Base-by-base conservation (phyloP, 1,140 invertebrate genomes). In the Drosophila bocki region DNA sequence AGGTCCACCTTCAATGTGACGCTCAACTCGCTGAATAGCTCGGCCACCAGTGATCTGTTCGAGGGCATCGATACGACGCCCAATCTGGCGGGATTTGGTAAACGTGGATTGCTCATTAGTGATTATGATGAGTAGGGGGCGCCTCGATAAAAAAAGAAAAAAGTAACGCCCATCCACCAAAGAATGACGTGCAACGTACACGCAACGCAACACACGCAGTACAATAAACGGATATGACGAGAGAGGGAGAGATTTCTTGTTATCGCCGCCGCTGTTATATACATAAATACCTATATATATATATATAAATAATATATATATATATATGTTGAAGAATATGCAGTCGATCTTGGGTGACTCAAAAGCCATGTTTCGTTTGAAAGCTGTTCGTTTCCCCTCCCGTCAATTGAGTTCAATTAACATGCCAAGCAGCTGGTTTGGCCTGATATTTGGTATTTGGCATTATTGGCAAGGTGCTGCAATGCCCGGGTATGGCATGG, bases 31-130 rank as follows among this genome's bases (percentile, higher is more conserved):
- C 62, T 84, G 7, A 92, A 91, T 54, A 82, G 79, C 58, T 88
- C 85, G 37, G 84, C 78, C 69, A 90, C 84, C 60, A 88, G 80
- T 61, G 75, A 87, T 67, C 88, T 85, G 47, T 90, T 87, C 72
- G 91, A 83, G 42, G 76, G 74, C n/a, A 90, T 83, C n/a, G 76
- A 80, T 47, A 64, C 65, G 50, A 68, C 75, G 65, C 67, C 87
- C 61, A 86, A 78, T 58, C 68, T 82, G 41, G 63, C 82, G 3
- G 79, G 82, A 44, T 92, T 80, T 54, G 68, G 87, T 51, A 92
- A 92, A 75, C 91, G 91, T n/a, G 91, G 88, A 65, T 69, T 92
- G 54, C 88, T 92, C 50, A 92, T 90, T 32, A 53, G 71, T 45
- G 91, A 92, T 56, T 92, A 86, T 37, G 91, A 91, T 61, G 91